Conservation (phyloP, 2,113 vertebrate species). For the Corythornis vintsioides region DNA sequence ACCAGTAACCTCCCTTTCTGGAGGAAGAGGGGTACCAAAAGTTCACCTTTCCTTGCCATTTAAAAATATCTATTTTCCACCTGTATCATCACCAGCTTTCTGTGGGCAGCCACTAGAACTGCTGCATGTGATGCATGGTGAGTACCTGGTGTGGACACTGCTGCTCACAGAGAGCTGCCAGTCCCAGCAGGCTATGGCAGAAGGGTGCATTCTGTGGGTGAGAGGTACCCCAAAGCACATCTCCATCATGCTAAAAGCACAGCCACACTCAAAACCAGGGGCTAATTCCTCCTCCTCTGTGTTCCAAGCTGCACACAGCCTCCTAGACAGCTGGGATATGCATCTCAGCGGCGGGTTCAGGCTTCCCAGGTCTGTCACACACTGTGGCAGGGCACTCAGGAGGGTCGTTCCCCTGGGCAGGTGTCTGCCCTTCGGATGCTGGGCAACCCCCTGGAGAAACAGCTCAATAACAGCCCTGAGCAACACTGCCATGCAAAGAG, state of each 20-base stretch:
- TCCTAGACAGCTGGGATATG: not conserved
- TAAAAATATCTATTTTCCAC: not conserved
- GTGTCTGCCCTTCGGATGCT: not conserved
- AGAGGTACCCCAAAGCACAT: not conserved
- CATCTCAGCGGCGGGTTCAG: not conserved
- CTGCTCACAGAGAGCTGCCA: not conserved
- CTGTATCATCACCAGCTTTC: not conserved
- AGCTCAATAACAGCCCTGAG: not conserved
- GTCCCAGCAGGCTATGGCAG: not conserved
- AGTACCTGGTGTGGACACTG: not conserved
- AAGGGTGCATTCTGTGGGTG: rapidly evolving
- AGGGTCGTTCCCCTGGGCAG: not conserved
- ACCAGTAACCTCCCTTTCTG: not conserved
- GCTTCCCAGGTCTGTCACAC: not conserved
- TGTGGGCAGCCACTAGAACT: not conserved
- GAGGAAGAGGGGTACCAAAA: not conserved
- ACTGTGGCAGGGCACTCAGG: not conserved
- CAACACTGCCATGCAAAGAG: not conserved
- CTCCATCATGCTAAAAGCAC: not conserved
- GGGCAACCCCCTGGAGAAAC: not conserved
- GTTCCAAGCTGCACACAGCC: not conserved
- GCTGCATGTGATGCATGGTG: not conserved
- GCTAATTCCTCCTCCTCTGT: not conserved
- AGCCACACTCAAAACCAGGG: not conserved
- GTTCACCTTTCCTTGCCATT: not conserved